Evolutionary conservation across 2,888 invertebrate genomes (phyloP), one percentile per base, ranked within the genome.

Genomic region (Hypomecis atomaria): DNA sequence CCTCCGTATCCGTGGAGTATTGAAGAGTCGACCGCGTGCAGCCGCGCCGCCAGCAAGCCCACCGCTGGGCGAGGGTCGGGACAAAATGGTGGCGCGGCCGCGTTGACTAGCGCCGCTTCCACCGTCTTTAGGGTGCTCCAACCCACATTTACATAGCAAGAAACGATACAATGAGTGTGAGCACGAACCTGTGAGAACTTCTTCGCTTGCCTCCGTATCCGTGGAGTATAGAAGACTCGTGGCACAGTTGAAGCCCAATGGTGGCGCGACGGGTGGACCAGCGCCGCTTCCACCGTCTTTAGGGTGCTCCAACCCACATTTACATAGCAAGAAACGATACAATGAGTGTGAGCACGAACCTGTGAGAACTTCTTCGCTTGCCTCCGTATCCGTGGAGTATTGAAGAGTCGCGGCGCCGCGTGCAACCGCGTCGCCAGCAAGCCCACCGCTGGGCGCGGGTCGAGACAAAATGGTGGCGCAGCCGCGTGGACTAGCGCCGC

Each of bases 51-150:
- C 62, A 96, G 93, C 55, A 96, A 88, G 37, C 96, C 96, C 47
- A 98, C 96, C 36, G 96, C 94, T 3, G 97, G 3, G 23, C 23
- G 23, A 1, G 23, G 23, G 23, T 23, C 23, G 23, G 3, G 23
- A 85, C 98, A 98, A 40, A 99, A 90, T 5, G 97, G 97, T 10
- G 97, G 97, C 69, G 97, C 95, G 5, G 97, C 97, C 10, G 97
- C 97, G 78, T 97, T 94, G 44, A 98, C 95, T 65, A 99, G 86
- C 74, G 97, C 96, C 69, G 97, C 97, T 86, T 99, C 98, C 62
- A 98, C 88, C 55, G 90, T 90, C 59, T 91, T 91, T 8, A 89
- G 61, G 0, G 95, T 94, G 61, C 96, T 93, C 65, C 96, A 96
- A 96, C 0, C 92, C 92, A 62, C 89, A 89, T 0, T 88, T 85